Evolutionary conservation across 2,113 vertebrate species (phyloP), one percentile per base, ranked within the genome.

Genomic region (Pholis gunnellus): DNA sequence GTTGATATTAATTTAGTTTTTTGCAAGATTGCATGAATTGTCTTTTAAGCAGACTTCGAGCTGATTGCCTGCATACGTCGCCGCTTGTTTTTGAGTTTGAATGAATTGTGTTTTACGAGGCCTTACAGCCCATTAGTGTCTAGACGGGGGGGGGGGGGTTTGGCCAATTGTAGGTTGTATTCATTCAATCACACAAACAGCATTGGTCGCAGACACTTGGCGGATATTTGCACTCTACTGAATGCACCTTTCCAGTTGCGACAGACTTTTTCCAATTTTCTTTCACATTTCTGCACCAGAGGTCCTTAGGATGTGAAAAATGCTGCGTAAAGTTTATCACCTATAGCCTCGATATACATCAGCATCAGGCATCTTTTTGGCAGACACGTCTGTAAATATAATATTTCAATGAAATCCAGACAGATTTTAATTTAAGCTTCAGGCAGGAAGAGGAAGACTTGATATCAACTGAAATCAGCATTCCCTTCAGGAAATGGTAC

Each of bases 401-500:
- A 78, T 27, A 29, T 69, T 22, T 1, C 22, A 42, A 74, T 83
- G 50, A 66, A 79, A 78, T 72, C 20, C n/a, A 68, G 60, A 63
- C 56, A 71, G 59, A 81, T 74, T 54, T 68, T 10, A 68, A 18
- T 40, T 57, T 31, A 73, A 44, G 52, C 73, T 69, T 66, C 60
- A 48, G 29, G 15, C 44, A 64, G 52, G 25, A 72, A 74, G 72
- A 70, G 27, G 46, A 11, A 75, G 80, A 71, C 59, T 48, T 67
- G 22, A 72, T 15, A 75, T 79, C 71, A 38, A 20, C 38, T 68
- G 68, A 44, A 82, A 84, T 87, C 83, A 70, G 72, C 29, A 72
- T 83, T 88, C 73, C 40, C 83, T 36, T 70, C 71, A 79, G 68
- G 67, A 83, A 67, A 79, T 59, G 40, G 27, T 46, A 25, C 40